These are phyloP conservation scores for Nixonia krombeini DNA, from an alignment of 1,140 invertebrate species.

Conservation along the genomic window DNA sequence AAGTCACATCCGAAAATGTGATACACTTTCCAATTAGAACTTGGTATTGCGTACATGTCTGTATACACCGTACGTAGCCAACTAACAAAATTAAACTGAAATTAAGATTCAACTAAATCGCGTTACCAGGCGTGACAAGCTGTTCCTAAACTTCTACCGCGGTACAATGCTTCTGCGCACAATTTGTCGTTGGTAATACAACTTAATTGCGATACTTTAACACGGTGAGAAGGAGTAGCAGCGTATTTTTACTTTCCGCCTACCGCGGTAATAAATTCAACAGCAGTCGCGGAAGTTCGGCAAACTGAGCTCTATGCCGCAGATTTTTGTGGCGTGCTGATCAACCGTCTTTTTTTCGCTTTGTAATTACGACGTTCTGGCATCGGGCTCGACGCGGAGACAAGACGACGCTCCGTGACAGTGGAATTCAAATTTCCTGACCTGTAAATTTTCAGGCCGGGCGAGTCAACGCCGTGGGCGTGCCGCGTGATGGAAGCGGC, in stretches of 20 bases:
- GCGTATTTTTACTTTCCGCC: conserved; percentile 33
- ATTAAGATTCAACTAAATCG: conserved; percentile 2
- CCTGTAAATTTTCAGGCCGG: conserved; percentile 25
- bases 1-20: too few species aligned
- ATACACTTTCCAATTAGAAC: too few species aligned
- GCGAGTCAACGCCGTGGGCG: conserved; percentile 2
- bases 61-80: too few species aligned
- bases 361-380: conserved; percentile 16
- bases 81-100: too few species aligned
- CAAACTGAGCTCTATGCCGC: background rate
- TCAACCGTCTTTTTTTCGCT: conserved; percentile 21
- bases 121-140: background rate
- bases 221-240: conserved; percentile 12
- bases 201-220: conserved; percentile 30
- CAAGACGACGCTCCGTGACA: conserved; percentile 23
- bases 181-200: conserved; percentile 22
- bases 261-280: conserved; percentile 17
- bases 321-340: conserved; percentile 19
- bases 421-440: conserved; percentile 40
- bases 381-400: too few species aligned
- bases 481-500: conserved; percentile 4
- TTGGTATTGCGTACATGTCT: too few species aligned
- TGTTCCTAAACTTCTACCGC: conserved; percentile 12
- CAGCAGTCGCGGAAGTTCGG: background rate
- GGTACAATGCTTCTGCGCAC: conserved; percentile 5